Conservation (phyloP, 2,797 vertebrate species). For the Dipus sagitta region DNA sequence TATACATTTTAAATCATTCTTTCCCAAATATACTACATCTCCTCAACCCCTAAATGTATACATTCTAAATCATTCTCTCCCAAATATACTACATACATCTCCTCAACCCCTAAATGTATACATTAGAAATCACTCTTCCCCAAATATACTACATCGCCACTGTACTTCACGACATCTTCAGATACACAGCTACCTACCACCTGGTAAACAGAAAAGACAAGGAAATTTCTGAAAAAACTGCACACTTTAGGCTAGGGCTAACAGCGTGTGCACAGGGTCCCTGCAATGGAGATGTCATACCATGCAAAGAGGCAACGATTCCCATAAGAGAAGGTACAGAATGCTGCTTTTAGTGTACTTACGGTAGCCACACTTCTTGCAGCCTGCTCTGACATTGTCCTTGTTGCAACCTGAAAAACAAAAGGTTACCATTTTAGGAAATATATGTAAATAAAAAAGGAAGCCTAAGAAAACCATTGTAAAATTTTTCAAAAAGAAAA, state of each 20-base stretch:
- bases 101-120: background rate
- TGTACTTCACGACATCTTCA: constrained; percentile 16
- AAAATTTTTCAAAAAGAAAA: background rate
- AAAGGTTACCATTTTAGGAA: constrained; percentile 59
- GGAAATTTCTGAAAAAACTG: background rate
- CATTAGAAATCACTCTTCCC: background rate
- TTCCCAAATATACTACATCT: no score
- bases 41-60: no score
- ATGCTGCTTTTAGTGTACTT: constrained; percentile 86
- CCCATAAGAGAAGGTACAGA: background rate
- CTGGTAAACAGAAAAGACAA: background rate
- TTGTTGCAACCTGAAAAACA: constrained; percentile 95
- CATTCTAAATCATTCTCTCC: no score
- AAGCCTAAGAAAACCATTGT: background rate
- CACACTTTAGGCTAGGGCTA: background rate
- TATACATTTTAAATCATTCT: no score
- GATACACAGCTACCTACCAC: background rate
- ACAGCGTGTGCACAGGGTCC: background rate
- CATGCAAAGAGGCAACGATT: background rate
- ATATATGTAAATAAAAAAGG: background rate
- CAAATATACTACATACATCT: no score
- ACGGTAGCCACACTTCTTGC: constrained; percentile 99
- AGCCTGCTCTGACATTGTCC: constrained; percentile 98
- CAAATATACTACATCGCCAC: background rate
- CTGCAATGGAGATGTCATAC: background rate